phyloP scores from a whole-genome alignment of 2,113 vertebrate genomes.

The Proteles cristata region DNA sequence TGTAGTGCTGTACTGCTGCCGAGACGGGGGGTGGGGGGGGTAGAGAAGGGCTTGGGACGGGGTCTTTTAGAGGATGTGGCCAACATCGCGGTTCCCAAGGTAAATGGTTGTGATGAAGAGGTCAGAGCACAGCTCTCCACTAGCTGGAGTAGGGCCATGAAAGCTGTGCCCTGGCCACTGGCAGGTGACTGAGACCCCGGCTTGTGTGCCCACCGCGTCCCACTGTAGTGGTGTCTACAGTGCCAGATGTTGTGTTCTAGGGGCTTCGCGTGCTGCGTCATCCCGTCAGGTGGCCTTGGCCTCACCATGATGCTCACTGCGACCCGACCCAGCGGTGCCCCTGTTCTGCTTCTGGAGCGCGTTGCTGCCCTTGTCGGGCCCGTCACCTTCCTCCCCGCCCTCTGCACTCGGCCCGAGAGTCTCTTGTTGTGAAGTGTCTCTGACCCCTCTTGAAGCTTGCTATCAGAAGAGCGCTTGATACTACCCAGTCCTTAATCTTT shows the following conservation, averaged over 20 bases:
- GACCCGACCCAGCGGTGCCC: rapidly evolving
- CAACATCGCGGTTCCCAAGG: background rate
- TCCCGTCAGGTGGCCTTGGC: background rate
- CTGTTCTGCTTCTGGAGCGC: background rate
- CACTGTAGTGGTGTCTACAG: rapidly evolving
- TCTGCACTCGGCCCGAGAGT: background rate
- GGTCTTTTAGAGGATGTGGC: background rate
- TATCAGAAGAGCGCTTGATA: background rate
- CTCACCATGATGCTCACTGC: rapidly evolving
- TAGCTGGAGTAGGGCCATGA: background rate
- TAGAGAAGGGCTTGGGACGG: background rate
- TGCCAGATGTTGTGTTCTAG: background rate
- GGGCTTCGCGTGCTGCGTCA: rapidly evolving
- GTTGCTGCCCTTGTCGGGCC: background rate
- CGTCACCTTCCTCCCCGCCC: background rate
- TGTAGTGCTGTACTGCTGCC: background rate
- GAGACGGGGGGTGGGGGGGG: rapidly evolving
- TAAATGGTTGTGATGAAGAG: background rate
- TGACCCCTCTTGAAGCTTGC: background rate
- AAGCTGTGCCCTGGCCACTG: background rate
- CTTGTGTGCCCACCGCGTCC: background rate
- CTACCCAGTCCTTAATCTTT: background rate
- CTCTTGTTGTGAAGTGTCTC: background rate
- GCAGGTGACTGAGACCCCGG: background rate
- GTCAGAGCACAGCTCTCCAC: background rate